phyloP scores from a whole-genome alignment of 2,797 vertebrate species.

The Scyliorhinus canicula region DNA sequence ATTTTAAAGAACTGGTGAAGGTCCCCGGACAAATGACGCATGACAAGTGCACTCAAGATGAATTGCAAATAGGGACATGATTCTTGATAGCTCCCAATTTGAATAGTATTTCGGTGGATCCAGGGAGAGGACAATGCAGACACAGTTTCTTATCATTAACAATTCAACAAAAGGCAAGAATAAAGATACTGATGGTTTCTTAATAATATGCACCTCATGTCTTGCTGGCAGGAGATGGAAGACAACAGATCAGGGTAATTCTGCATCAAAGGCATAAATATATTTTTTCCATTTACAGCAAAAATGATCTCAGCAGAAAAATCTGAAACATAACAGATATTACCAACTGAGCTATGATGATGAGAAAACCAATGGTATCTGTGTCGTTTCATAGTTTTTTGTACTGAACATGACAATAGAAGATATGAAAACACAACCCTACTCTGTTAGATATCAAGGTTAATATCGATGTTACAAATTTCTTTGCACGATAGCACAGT shows the following conservation, averaged over 20 bases:
- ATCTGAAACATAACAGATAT: not conserved
- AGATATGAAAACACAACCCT: not conserved
- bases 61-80: not conserved
- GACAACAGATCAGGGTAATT: not conserved
- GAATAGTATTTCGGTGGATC: not conserved
- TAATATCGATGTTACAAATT: not conserved
- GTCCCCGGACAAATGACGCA: not conserved
- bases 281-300: not conserved
- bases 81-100: not conserved
- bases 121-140: not conserved
- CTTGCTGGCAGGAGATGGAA: not conserved
- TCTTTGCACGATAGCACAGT: too few relatives aligned
- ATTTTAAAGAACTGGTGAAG: not conserved
- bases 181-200: not conserved
- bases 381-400: not conserved
- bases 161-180: not conserved
- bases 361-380: not conserved
- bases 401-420: not conserved
- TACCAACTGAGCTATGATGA: not conserved
- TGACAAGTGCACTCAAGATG: not conserved
- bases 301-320: not conserved
- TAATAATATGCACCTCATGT: not conserved
- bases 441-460: not conserved
- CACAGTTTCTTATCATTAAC: not conserved
- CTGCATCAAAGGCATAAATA: not conserved